These are phyloP conservation scores for Xestia xanthographa DNA, from an alignment of 2,888 invertebrate genomes.

Conservation along the genomic window DNA sequence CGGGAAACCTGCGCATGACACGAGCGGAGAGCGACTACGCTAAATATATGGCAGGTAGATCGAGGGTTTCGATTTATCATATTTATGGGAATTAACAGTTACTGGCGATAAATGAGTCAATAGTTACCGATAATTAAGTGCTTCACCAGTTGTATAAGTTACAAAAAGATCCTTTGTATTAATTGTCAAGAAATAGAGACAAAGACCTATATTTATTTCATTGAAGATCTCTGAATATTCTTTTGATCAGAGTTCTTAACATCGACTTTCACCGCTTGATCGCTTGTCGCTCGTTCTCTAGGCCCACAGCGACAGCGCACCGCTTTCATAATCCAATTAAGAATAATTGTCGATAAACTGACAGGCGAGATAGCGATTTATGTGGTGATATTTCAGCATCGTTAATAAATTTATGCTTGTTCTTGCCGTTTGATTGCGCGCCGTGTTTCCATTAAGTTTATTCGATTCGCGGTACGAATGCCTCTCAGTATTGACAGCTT, in stretches of 20 bases:
- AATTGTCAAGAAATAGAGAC: background rate
- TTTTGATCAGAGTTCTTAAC: background rate
- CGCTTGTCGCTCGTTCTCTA: conserved; percentile 69
- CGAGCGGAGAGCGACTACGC: conserved; percentile 46
- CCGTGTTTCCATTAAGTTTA: conserved; percentile 86
- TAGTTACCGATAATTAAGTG: background rate
- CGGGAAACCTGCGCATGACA: conserved; percentile 42
- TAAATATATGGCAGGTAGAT: conserved; percentile 13
- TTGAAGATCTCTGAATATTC: background rate
- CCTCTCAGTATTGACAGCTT: conserved; percentile 81
- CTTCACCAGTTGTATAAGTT: background rate
- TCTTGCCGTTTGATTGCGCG: conserved; percentile 88
- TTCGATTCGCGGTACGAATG: conserved; percentile 82
- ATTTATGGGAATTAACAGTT: background rate
- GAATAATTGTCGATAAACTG: conserved; percentile 91
- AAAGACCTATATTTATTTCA: background rate
- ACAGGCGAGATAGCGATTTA: conserved; percentile 89
- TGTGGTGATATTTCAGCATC: conserved; percentile 90
- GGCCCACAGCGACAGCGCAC: conserved; percentile 74
- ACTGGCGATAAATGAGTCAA: background rate
- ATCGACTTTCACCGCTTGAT: background rate
- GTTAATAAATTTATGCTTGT: conserved; percentile 91
- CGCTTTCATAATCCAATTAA: conserved; percentile 91
- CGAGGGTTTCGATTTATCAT: conserved; percentile 9
- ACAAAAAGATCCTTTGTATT: background rate